Percentiles rank a stretch among this genome's conserved stretches.
Evolutionary conservation across 2,888 invertebrate species (phyloP).

Genomic region (Portevinia maculata): DNA sequence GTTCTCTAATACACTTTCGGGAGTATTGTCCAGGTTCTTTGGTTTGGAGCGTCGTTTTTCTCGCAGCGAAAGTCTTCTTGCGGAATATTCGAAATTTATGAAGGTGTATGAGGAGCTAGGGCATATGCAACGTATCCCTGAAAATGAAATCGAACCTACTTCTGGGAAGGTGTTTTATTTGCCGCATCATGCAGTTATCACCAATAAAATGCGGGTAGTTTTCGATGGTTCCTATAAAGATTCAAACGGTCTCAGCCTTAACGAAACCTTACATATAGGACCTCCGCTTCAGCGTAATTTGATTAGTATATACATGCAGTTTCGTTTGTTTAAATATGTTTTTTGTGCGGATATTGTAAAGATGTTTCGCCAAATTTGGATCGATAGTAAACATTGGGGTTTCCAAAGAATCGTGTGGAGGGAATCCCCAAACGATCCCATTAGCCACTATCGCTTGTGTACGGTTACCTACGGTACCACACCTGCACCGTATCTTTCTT

Average conservation of each 20-base stretch:
- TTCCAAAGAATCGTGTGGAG: constrained; percentile 16
- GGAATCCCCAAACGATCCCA: not conserved
- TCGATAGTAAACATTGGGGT: not conserved
- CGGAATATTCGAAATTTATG: too few species aligned
- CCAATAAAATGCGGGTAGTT: not conserved
- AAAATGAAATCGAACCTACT: too few species aligned
- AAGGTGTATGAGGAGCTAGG: too few species aligned
- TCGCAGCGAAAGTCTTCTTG: too few species aligned
- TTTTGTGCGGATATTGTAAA: not conserved
- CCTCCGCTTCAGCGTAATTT: not conserved
- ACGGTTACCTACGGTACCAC: not conserved
- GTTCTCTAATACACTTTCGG: too few species aligned
- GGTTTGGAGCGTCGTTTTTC: too few species aligned
- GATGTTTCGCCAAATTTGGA: constrained; percentile 2
- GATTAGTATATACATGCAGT: not conserved
- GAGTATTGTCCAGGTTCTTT: too few species aligned
- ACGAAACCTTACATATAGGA: not conserved
- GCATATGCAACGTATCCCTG: too few species aligned
- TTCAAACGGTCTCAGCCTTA: too few species aligned
- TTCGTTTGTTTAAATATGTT: not conserved
- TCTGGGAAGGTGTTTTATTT: not conserved
- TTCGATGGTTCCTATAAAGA: not conserved
- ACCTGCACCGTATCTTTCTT: not conserved
- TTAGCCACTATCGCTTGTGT: not conserved
- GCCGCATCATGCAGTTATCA: not conserved